Evolutionary conservation across 2,797 vertebrate species (phyloP).

Genomic region (Sarcophilus harrisii): DNA sequence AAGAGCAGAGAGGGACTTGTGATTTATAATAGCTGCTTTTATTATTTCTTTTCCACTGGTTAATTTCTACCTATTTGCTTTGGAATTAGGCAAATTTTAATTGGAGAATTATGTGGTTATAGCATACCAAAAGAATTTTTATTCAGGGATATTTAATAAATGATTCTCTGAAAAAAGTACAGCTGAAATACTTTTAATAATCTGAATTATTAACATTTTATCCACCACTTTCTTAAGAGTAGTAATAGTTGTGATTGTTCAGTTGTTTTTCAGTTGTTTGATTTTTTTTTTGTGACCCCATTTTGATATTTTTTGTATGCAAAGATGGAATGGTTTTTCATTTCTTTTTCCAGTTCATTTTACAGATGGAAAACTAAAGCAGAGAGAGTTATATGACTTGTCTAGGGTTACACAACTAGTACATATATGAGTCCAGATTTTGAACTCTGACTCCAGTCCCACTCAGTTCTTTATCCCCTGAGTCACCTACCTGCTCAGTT

Average conservation of each 20-base stretch:
- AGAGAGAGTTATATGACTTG: no score
- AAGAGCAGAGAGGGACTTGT: background rate
- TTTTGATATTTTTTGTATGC: background rate
- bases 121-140: background rate
- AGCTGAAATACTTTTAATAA: background rate
- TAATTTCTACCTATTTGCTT: background rate
- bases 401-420: no score
- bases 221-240: background rate
- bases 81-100: background rate
- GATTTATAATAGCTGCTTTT: background rate
- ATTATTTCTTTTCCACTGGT: background rate
- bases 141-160: background rate
- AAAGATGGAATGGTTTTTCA: background rate
- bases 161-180: background rate
- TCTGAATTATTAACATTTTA: background rate
- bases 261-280: background rate
- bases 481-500: no score
- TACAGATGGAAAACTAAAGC: no score
- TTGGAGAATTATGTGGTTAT: background rate
- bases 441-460: no score
- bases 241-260: background rate
- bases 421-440: no score
- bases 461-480: no score
- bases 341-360: no score
- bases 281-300: background rate